A percentile compares a stretch with the other conserved stretches of the same genome.
phyloP scores from a whole-genome alignment of 2,797 vertebrate species.

The Melanotaenia pygmaea region DNA sequence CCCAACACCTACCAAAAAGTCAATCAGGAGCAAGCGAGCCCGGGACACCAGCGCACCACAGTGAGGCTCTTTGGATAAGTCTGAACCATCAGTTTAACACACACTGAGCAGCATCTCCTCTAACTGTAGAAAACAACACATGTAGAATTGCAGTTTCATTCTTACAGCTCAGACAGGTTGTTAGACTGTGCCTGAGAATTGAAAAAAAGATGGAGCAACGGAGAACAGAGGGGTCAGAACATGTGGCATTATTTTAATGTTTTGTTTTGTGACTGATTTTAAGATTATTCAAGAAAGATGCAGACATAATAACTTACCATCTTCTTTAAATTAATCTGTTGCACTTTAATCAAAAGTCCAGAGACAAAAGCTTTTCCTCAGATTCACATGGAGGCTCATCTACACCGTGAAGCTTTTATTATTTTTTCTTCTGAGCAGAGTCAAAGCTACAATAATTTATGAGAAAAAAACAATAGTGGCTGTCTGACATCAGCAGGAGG shows the following conservation, averaged over 20 bases:
- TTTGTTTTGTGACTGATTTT: not conserved
- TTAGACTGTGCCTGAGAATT: not conserved
- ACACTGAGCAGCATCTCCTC: not conserved
- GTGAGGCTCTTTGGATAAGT: constrained; percentile 73
- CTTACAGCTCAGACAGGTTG: not conserved
- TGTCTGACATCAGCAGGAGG: constrained; percentile 63
- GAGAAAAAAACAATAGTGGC: constrained; percentile 41
- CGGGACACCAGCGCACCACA: constrained; percentile 87
- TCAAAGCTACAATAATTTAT: constrained; percentile 28
- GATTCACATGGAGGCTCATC: not conserved
- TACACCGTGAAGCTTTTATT: constrained; percentile 2
- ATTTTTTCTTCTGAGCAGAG: not conserved
- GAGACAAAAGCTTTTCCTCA: constrained; percentile 3
- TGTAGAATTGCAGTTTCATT: not conserved
- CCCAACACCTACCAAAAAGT: constrained; percentile 95
- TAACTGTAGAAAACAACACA: not conserved
- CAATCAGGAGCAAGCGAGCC: constrained; percentile 87
- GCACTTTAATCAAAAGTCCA: not conserved
- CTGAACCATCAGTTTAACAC: not conserved
- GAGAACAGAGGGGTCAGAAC: constrained; percentile 8
- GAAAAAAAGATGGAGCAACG: not conserved
- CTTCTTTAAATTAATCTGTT: not conserved
- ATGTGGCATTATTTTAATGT: not conserved
- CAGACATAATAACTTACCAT: not conserved
- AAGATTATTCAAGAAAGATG: not conserved